A percentile compares a stretch with the other conserved stretches of the same genome.
Evolutionary conservation across 2,113 vertebrate genomes (phyloP).

Genomic region (Muntiacus reevesi): DNA sequence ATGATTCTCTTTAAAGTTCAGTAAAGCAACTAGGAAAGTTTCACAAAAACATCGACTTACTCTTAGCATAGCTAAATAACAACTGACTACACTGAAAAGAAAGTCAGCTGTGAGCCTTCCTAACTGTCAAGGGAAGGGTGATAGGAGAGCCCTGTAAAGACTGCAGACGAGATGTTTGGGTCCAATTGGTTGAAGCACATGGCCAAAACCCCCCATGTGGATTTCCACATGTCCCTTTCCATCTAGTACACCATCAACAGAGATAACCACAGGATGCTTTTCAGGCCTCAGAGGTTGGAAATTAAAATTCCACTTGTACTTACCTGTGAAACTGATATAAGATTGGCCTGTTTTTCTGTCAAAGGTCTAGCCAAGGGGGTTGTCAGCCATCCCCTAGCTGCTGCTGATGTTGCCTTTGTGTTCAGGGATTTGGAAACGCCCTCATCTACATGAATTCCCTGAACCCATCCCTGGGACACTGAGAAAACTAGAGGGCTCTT

Average conservation of each 20-base stretch:
- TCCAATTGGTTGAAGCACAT: rapidly evolving
- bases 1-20: background rate
- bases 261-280: background rate
- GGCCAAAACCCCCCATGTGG: background rate
- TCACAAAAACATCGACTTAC: background rate
- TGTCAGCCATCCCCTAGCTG: background rate
- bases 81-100: background rate
- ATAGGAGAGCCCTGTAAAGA: background rate
- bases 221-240: background rate
- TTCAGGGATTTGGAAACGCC: background rate
- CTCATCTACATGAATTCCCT: background rate
- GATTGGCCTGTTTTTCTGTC: background rate
- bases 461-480: background rate
- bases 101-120: background rate
- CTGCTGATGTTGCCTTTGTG: background rate
- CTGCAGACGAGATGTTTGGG: no score
- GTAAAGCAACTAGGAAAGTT: background rate
- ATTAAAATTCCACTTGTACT: background rate
- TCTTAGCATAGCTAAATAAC: background rate
- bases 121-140: background rate
- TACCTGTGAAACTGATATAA: background rate
- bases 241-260: background rate
- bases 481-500: background rate
- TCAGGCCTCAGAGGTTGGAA: background rate
- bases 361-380: background rate